Evolutionary conservation across 2,113 vertebrate genomes (phyloP), one percentile per base, ranked within the genome.

Genomic region (Macquaria ambigua): DNA sequence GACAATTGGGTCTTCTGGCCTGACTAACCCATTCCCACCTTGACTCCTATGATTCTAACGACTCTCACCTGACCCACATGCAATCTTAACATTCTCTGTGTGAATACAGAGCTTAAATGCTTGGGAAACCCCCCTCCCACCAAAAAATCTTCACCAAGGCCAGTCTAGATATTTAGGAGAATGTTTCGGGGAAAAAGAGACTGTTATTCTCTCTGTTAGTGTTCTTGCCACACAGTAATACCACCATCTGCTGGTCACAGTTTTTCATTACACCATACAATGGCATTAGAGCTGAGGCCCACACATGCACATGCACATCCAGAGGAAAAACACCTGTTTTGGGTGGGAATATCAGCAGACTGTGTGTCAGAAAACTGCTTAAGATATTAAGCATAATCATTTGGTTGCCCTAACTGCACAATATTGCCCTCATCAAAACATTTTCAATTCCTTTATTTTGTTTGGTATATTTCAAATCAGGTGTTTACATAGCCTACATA

Each of bases 211-310:
- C 59, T 2, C 28, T 59, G 11, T 64, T 34, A 6, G 16, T 56
- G 6, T 59, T 73, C 39, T 34, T 72, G 25, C 37, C 21, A n/a
- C 52, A 79, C 12, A 23, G 63, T 56, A 77, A 84, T 53, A 79
- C 71, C 74, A 4, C 91, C 92, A 92, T 78, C 94, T 94, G 66
- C 85, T 94, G 94, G 85, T 39, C 25, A 66, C 0, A 37, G 9
- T 3, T 4, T 23, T 23, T 76, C 12, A 86, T 61, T 84, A 78
- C 87, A 69, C 1, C 55, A 50, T 25, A 12, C 1, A 6, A 10
- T 37, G 18, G 5, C 3, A 0, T 50, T 55, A 8, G 20, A 34
- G 11, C 20, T 39, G 8, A 31, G 23, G 8, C 7, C 12, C 15
- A 14, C 4, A 18, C n/a, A n/a, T 55, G 15, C 4, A 16, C n/a